Conservation (phyloP, 2,113 vertebrate species). For the Aix galericulata region DNA sequence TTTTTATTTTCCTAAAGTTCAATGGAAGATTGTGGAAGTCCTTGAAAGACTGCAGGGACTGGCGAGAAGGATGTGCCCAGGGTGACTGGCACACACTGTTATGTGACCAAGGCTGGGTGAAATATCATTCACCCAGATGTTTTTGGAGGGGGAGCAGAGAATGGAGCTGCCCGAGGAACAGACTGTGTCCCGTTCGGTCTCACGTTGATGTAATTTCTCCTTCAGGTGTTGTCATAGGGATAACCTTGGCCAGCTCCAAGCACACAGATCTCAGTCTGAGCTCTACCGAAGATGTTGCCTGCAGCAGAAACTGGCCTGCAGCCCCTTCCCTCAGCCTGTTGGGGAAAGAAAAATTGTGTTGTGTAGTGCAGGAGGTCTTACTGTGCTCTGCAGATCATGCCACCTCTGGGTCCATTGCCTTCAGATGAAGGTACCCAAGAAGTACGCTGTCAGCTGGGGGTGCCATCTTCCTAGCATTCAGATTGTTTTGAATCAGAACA, state of each 20-base stretch:
- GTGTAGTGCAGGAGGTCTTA: not conserved
- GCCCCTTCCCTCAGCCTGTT: not conserved
- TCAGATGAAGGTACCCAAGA: not conserved
- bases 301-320: not conserved
- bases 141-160: not conserved
- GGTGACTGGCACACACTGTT: not conserved
- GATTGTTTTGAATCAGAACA: not conserved
- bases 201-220: not conserved
- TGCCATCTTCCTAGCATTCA: not conserved
- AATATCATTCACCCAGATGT: rapidly evolving
- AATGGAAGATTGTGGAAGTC: not conserved
- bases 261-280: not conserved
- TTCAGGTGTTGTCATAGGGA: not conserved
- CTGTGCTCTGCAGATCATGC: not conserved
- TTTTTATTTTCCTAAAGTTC: not conserved
- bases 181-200: not conserved
- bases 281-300: not conserved
- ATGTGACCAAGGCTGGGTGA: not conserved
- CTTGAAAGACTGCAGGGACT: not conserved
- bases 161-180: not conserved
- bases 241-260: not conserved
- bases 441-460: not conserved
- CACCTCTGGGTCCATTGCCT: not conserved
- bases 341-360: rapidly evolving
- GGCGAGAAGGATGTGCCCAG: not conserved